These are phyloP conservation scores for Euclidia mi DNA, from an alignment of 2,888 invertebrate species.

Conservation along the genomic window DNA sequence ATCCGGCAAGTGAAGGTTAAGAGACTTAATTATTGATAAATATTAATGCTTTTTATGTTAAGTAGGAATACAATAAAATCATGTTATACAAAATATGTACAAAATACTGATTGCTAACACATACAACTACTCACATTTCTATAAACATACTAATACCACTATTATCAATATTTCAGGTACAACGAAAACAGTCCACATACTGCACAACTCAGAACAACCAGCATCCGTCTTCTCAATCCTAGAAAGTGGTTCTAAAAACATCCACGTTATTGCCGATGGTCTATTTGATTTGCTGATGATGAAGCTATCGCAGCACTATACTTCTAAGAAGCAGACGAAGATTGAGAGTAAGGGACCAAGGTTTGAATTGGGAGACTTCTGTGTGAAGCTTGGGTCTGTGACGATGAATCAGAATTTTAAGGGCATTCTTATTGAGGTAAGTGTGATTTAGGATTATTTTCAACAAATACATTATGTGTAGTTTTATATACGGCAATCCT, in stretches of 20 bases:
- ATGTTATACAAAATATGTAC: no score
- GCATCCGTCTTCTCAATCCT: conserved; percentile 98
- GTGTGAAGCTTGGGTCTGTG: conserved; percentile 97
- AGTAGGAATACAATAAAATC: no score
- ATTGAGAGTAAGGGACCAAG: conserved; percentile 97
- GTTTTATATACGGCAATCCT: no score
- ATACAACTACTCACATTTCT: no score
- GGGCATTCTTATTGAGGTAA: conserved; percentile 97
- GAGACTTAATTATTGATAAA: no score
- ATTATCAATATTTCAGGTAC: conserved; percentile 85
- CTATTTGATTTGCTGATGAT: conserved; percentile 97
- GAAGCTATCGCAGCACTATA: conserved; percentile 96
- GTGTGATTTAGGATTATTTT: conserved; percentile 31
- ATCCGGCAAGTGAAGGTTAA: no score
- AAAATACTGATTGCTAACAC: no score
- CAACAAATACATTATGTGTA: no score
- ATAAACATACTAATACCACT: background rate
- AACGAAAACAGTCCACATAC: conserved; percentile 96
- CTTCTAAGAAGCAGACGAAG: conserved; percentile 96
- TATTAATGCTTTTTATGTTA: no score
- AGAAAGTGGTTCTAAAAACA: conserved; percentile 96
- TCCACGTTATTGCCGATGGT: conserved; percentile 97
- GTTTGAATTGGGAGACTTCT: conserved; percentile 97
- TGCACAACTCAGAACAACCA: conserved; percentile 98
- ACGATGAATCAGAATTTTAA: conserved; percentile 98